Base-by-base conservation (phyloP, 2,888 invertebrate genomes). In the Microctonus aethiopoides region DNA sequence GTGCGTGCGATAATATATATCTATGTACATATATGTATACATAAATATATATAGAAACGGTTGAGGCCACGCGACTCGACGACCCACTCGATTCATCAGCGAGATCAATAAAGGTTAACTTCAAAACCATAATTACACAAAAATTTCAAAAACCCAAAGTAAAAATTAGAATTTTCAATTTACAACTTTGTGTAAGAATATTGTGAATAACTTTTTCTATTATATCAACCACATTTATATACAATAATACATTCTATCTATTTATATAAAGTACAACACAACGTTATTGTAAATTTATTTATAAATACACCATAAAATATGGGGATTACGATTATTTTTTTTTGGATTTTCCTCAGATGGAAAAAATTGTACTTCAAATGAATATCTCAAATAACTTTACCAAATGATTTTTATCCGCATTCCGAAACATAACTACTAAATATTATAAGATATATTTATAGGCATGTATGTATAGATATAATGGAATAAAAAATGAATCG, bases 271-370 rank as follows among this genome's bases (percentile, higher is more conserved):
- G n/a, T n/a, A n/a, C n/a, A n/a, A n/a, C n/a, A n/a, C n/a, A n/a
- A n/a, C n/a, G n/a, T 52, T 22, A 22, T 22, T n/a, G n/a, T n/a
- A n/a, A n/a, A 20, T 52, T 52, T 20, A 52, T 22, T 52, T 22
- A 39, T 39, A 41, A 65, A 65, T 39, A 65, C 56, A 65, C 39
- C 13, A 39, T 56, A 56, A 41, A 56, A 11, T 57, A 39, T 46
- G 24, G 36, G 56, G 54, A 65, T 65, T 56, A 56, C 26, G 36
- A 56, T 56, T 56, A 36, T 65, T 65, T 65, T 65, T 56, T 39
- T 61, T 54, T 39, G 6, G 32, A 65, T 22, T 29, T 32, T 52
- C 60, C 68, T 32, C 54, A 54, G n/a, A n/a, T n/a, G n/a, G n/a
- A n/a, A n/a, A n/a, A n/a, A n/a, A n/a, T n/a, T n/a, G n/a, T n/a